phyloP scores from a whole-genome alignment of 2,888 invertebrate genomes.

The Acrobeloides nanus region DNA sequence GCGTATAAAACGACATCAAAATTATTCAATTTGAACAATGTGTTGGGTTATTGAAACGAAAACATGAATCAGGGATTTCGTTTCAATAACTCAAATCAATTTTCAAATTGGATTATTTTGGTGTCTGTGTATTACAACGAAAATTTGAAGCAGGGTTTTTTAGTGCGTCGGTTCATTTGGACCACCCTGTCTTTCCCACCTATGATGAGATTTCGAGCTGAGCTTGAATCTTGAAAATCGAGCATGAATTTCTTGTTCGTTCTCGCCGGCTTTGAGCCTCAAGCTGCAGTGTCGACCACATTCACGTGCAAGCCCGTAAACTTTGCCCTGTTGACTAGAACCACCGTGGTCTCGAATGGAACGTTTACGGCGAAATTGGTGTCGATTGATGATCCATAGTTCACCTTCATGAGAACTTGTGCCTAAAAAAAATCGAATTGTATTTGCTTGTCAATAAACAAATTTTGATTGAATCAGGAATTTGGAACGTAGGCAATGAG shows the following conservation, averaged over 20 bases:
- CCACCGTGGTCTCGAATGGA: neutral
- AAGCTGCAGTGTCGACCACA: slow-evolving; percentile 38
- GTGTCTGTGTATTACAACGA: slow-evolving; percentile 8
- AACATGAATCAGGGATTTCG: too few species aligned
- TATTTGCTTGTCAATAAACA: too few species aligned
- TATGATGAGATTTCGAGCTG: slow-evolving; percentile 1
- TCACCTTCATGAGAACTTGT: slow-evolving; percentile 11
- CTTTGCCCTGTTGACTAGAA: too few species aligned
- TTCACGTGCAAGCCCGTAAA: slow-evolving; percentile 38
- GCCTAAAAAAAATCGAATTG: too few species aligned
- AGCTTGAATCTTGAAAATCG: slow-evolving; percentile 1
- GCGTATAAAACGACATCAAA: too few species aligned
- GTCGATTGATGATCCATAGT: slow-evolving; percentile 18
- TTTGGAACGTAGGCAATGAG: too few species aligned
- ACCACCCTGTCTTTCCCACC: slow-evolving; percentile 3
- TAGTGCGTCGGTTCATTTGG: neutral
- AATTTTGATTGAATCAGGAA: too few species aligned
- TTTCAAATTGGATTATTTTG: slow-evolving; percentile 8
- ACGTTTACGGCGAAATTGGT: slow-evolving; percentile 18
- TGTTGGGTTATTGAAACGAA: too few species aligned
- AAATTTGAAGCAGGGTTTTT: slow-evolving; percentile 5
- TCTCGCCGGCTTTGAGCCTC: slow-evolving; percentile 29
- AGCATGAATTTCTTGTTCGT: slow-evolving; percentile 22
- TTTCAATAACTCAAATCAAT: too few species aligned
- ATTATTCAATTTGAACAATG: too few species aligned